These are phyloP conservation scores for Drosophila tristis DNA, from an alignment of 1,140 invertebrate species.

Conservation along the genomic window DNA sequence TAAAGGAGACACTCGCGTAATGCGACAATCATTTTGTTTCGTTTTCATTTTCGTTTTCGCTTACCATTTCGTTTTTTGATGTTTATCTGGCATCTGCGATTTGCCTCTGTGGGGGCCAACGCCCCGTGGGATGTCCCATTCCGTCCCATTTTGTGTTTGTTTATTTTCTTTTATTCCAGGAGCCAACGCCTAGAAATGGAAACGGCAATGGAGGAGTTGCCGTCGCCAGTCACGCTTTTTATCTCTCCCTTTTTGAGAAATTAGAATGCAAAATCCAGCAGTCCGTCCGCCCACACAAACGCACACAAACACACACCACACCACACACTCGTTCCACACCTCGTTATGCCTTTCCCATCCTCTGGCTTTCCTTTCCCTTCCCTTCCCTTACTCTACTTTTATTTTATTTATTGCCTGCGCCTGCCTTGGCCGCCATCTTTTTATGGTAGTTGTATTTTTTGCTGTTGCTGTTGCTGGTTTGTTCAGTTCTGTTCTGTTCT, in stretches of 20 bases:
- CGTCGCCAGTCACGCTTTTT: constrained; percentile 31
- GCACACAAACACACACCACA: constrained; percentile 5
- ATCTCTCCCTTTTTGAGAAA: constrained; percentile 57
- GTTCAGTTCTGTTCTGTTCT: constrained; percentile 5
- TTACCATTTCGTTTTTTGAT: constrained; percentile 53
- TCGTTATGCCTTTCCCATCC: neutral
- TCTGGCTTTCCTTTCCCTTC: neutral
- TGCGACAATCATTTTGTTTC: constrained; percentile 27
- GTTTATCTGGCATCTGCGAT: constrained; percentile 73
- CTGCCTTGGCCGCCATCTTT: constrained; percentile 1
- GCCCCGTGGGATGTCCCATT: constrained; percentile 29
- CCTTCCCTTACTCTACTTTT: neutral
- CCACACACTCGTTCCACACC: constrained; percentile 24
- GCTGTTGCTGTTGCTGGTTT: constrained; percentile 12
- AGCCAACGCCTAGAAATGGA: constrained; percentile 75
- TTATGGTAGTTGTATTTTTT: constrained; percentile 11
- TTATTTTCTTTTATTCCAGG: constrained; percentile 6
- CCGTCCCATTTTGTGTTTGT: neutral
- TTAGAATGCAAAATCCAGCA: constrained; percentile 58
- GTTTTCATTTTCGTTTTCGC: constrained; percentile 47
- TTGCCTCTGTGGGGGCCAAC: constrained; percentile 51
- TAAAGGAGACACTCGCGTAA: too few relatives aligned
- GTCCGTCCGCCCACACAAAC: constrained; percentile 19
- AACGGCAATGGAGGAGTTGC: constrained; percentile 33
- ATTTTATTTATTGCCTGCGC: constrained; percentile 14